Conservation (phyloP, 1,140 invertebrate species). For the Aculops lycopersici region DNA sequence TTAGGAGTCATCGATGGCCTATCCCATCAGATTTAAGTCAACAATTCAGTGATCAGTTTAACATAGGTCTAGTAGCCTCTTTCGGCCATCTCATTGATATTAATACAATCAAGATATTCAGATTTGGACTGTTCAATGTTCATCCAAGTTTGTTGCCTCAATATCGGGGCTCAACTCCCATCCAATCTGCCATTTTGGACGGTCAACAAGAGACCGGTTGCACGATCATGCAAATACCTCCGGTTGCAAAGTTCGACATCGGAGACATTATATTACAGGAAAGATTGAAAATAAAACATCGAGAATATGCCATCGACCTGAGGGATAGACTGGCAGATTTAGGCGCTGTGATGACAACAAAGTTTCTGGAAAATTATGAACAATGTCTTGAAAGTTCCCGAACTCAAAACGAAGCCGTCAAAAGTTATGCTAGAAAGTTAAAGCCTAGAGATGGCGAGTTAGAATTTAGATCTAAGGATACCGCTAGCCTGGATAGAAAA, state of each 20-base stretch:
- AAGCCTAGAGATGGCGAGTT: constrained; percentile 9
- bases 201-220: constrained; percentile 50
- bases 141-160: constrained; percentile 63
- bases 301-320: constrained; percentile 31
- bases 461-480: constrained; percentile 10
- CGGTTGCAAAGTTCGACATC: constrained; percentile 35
- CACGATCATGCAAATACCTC: constrained; percentile 49
- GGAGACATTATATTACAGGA: constrained; percentile 41
- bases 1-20: too few relatives aligned
- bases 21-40: too few relatives aligned
- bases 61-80: background rate
- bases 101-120: background rate
- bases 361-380: constrained; percentile 27
- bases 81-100: background rate
- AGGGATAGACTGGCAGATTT: constrained; percentile 26
- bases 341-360: constrained; percentile 26
- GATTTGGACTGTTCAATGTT: constrained; percentile 45
- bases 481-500: constrained; percentile 9
- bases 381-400: constrained; percentile 21
- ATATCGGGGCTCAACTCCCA: constrained; percentile 65
- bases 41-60: too few relatives aligned
- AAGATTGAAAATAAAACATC: constrained; percentile 22
- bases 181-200: constrained; percentile 43
- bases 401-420: constrained; percentile 20
- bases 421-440: constrained; percentile 11